phyloP scores from a whole-genome alignment of 2,797 vertebrate species.

The Esox masquinongy region DNA sequence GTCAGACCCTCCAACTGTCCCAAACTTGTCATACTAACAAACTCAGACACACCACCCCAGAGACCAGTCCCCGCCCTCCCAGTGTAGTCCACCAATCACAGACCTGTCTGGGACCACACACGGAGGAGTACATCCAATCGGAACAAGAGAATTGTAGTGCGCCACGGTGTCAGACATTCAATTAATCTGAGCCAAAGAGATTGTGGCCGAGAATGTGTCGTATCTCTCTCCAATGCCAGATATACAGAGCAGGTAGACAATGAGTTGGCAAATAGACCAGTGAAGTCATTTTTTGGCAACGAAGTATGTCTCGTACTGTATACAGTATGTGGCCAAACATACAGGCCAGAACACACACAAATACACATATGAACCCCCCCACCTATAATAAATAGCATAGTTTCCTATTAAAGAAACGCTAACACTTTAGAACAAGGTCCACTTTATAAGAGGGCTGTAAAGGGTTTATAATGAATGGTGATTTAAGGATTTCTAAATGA shows the following conservation, averaged over 20 bases:
- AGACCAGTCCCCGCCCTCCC: neutral
- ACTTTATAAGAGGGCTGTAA: too few species aligned
- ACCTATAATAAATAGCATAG: neutral
- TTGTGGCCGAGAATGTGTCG: too few species aligned
- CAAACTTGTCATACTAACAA: neutral
- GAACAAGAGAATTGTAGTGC: neutral
- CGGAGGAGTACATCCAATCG: neutral
- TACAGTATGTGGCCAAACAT: neutral
- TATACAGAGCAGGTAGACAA: neutral
- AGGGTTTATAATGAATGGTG: too few species aligned
- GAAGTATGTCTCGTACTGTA: neutral
- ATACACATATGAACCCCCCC: neutral
- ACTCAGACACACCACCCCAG: neutral
- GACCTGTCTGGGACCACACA: neutral
- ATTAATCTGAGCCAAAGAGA: neutral
- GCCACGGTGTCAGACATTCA: neutral
- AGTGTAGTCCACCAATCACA: neutral
- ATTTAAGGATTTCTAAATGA: too few species aligned
- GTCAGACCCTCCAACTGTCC: neutral
- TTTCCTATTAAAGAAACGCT: neutral
- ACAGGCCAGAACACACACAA: neutral
- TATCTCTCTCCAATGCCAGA: neutral
- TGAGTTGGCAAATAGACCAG: neutral
- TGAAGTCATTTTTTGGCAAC: neutral
- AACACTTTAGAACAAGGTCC: too few species aligned